Conservation (phyloP, 2,113 vertebrate species). For the Canis aureus region DNA sequence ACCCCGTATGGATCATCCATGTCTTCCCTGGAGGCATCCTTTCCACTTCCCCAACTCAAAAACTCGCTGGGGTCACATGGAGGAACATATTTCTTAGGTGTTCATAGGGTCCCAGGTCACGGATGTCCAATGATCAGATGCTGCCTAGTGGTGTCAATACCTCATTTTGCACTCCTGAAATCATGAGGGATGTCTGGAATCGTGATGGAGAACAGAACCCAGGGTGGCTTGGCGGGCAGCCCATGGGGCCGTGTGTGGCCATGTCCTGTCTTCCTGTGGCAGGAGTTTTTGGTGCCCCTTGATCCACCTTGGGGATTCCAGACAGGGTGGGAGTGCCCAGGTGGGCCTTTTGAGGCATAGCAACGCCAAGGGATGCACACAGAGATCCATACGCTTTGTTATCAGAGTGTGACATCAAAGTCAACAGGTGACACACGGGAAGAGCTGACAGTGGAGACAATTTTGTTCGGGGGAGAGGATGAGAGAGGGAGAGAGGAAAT, state of each 20-base stretch:
- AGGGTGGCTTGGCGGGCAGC: fast-evolving
- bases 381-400: neutral
- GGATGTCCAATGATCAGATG: fast-evolving
- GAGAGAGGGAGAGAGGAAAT: too few relatives aligned
- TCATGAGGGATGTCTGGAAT: fast-evolving
- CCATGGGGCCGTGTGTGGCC: fast-evolving
- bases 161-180: neutral
- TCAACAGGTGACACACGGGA: fast-evolving
- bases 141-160: fast-evolving
- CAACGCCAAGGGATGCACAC: neutral
- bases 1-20: fast-evolving
- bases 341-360: fast-evolving
- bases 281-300: fast-evolving
- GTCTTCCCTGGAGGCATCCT: neutral
- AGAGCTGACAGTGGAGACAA: neutral
- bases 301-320: neutral
- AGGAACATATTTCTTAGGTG: neutral
- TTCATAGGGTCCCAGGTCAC: neutral
- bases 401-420: neutral
- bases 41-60: neutral
- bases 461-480: neutral
- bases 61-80: neutral
- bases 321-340: neutral
- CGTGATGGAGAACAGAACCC: neutral
- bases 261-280: fast-evolving